These are phyloP conservation scores for Tadarida brasiliensis DNA, from an alignment of 2,797 vertebrate species.

Conservation along the genomic window DNA sequence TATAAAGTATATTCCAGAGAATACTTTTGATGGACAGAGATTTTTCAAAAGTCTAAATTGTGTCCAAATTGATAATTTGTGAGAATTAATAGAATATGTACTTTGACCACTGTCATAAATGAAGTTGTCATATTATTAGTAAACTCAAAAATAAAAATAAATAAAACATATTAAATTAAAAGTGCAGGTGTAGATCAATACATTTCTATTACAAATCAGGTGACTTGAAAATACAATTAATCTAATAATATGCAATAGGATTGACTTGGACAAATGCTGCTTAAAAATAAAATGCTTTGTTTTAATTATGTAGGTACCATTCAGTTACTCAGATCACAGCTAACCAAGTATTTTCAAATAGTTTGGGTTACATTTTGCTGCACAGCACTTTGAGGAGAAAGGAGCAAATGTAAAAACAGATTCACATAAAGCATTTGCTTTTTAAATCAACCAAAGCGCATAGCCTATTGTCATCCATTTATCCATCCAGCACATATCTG, in stretches of 20 bases:
- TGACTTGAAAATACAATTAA: slow-evolving; percentile 10
- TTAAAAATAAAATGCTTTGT: slow-evolving; percentile 23
- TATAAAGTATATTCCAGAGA: slow-evolving; percentile 13
- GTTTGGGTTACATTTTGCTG: background rate
- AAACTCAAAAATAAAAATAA: slow-evolving; percentile 34
- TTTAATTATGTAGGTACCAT: background rate
- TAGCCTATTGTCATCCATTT: background rate
- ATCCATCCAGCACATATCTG: background rate
- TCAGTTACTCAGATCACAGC: background rate
- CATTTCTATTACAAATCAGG: slow-evolving; percentile 23
- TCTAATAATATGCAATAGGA: background rate
- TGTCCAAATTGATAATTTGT: slow-evolving; percentile 34
- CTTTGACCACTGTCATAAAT: background rate
- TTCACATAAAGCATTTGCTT: slow-evolving; percentile 16
- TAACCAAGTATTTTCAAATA: background rate
- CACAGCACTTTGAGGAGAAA: slow-evolving; percentile 10
- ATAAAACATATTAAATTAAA: slow-evolving; percentile 9
- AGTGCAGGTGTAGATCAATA: background rate
- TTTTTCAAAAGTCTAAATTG: background rate
- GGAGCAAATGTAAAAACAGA: background rate
- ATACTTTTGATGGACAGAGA: background rate
- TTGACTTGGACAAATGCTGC: background rate
- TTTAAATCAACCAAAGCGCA: background rate
- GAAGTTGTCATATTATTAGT: slow-evolving; percentile 17
- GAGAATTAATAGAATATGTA: background rate